Evolutionary conservation across 2,113 vertebrate genomes (phyloP).

Genomic region (Rhadina sibilatrix): DNA sequence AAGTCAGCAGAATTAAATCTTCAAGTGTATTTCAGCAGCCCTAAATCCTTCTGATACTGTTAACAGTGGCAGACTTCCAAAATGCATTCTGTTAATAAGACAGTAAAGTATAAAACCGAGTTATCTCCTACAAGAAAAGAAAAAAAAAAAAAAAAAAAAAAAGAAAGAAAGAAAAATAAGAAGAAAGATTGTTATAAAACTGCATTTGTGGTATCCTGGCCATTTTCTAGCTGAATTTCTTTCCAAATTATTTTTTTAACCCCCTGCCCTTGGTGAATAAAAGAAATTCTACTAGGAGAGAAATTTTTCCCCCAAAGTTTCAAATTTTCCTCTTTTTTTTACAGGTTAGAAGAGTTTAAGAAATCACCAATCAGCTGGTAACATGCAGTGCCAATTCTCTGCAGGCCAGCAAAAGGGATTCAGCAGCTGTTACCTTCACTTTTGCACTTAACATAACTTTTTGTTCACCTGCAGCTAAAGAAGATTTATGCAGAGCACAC

Average conservation of each 20-base stretch:
- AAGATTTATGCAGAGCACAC: slow-evolving; percentile 67
- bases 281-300: slow-evolving; percentile 28
- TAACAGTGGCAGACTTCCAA: slow-evolving; percentile 81
- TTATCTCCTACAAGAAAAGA: slow-evolving; percentile 71
- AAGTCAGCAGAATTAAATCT: slow-evolving; percentile 85
- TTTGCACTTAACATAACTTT: slow-evolving; percentile 74
- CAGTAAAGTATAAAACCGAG: slow-evolving; percentile 79
- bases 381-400: slow-evolving; percentile 55
- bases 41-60: slow-evolving; percentile 84
- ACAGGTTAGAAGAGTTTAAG: slow-evolving; percentile 59
- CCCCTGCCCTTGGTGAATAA: slow-evolving; percentile 48
- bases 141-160: neutral
- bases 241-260: slow-evolving; percentile 65
- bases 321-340: slow-evolving; percentile 47
- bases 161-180: slow-evolving; percentile 15
- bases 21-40: slow-evolving; percentile 76
- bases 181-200: slow-evolving; percentile 61
- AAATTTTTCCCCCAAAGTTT: slow-evolving; percentile 15
- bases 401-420: slow-evolving; percentile 66
- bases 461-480: slow-evolving; percentile 73
- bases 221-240: slow-evolving; percentile 58
- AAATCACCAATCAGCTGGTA: slow-evolving; percentile 65
- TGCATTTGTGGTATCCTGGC: slow-evolving; percentile 36
- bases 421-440: slow-evolving; percentile 74
- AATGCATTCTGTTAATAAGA: slow-evolving; percentile 82